A percentile compares a stretch with the other conserved stretches of the same genome.
Evolutionary conservation across 1,140 invertebrate species (phyloP).

Genomic region (Delia radicum): DNA sequence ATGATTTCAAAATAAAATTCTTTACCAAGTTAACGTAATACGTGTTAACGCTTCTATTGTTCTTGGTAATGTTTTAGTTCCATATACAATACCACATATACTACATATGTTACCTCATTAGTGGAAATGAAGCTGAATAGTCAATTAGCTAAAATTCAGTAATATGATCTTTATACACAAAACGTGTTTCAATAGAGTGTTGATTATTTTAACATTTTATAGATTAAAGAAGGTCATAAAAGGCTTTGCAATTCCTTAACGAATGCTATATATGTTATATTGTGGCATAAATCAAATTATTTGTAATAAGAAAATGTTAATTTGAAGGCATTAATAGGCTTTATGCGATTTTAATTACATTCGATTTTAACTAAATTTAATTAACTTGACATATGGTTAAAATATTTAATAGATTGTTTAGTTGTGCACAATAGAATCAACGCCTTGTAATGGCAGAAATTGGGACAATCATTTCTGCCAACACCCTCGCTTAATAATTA

Average conservation of each 20-base stretch:
- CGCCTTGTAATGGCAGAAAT: no score
- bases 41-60: conserved; percentile 7
- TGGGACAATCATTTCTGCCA: no score
- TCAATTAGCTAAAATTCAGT: conserved; percentile 11
- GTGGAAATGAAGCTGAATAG: conserved; percentile 16
- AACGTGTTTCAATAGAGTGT: background rate
- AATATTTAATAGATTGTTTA: no score
- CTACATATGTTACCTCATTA: conserved; percentile 20
- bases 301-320: no score
- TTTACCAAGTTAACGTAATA: conserved; percentile 7
- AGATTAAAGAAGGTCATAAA: conserved; percentile 8
- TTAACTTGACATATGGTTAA: no score
- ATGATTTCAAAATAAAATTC: conserved; percentile 14
- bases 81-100: background rate
- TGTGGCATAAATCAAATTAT: no score
- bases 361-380: no score
- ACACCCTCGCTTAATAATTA: no score
- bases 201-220: background rate
- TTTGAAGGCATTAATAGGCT: no score
- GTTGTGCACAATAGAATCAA: no score
- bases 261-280: background rate
- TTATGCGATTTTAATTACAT: no score
- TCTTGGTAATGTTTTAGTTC: background rate
- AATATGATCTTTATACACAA: background rate
- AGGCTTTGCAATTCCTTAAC: background rate